These are phyloP conservation scores for Mus pahari DNA, from an alignment of 2,113 vertebrate species.

Conservation along the genomic window DNA sequence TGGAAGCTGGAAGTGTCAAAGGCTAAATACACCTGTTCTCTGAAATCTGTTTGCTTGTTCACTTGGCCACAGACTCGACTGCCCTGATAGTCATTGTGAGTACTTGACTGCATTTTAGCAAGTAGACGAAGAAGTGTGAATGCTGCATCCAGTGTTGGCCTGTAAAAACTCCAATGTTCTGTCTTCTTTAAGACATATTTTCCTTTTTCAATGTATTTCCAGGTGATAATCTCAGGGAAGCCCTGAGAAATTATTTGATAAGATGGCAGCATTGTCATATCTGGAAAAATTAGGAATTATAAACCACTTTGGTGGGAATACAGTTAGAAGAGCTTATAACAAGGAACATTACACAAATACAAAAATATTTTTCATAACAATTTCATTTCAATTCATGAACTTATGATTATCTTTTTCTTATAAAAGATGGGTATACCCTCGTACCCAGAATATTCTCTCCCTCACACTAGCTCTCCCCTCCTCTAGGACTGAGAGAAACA, in stretches of 20 bases:
- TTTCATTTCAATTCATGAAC: neutral
- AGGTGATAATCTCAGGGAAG: neutral
- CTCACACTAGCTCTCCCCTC: neutral
- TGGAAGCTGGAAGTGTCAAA: neutral
- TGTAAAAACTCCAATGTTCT: neutral
- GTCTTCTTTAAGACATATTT: neutral
- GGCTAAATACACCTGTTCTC: neutral
- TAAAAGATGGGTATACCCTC: neutral
- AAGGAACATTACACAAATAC: neutral
- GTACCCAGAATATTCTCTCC: neutral
- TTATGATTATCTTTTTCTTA: neutral
- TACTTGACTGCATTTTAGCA: neutral
- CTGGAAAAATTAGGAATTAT: neutral
- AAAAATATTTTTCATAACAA: neutral
- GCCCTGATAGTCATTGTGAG: neutral
- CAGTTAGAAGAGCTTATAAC: neutral
- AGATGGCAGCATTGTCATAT: neutral
- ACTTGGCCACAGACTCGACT: neutral
- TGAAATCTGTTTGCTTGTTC: neutral
- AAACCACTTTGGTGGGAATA: neutral
- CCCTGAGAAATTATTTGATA: neutral
- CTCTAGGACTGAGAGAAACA: neutral
- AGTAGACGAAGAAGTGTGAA: neutral
- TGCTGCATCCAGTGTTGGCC: neutral
- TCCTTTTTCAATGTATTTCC: neutral